A percentile compares a stretch with the other conserved stretches of the same genome.
These are phyloP conservation scores for Isoperla grammatica DNA, from an alignment of 2,888 invertebrate genomes.

Conservation along the genomic window DNA sequence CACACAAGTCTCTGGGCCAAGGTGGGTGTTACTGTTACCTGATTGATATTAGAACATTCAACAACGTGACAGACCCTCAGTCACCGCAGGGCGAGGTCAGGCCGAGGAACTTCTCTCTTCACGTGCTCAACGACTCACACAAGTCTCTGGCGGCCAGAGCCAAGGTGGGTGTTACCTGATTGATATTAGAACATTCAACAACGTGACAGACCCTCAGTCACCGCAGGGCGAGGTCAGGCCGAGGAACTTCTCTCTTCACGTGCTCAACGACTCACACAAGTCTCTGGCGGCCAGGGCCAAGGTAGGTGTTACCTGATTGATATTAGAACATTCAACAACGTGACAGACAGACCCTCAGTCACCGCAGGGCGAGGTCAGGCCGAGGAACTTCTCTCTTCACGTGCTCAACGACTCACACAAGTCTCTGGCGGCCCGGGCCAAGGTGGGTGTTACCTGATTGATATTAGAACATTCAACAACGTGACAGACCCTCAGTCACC, in stretches of 20 bases:
- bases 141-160: conserved; percentile 85
- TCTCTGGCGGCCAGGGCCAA: conserved; percentile 80
- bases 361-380: conserved; percentile 66
- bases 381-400: conserved; percentile 80
- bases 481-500: too few relatives aligned
- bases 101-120: conserved; percentile 78
- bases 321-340: too few relatives aligned
- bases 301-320: too few relatives aligned
- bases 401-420: conserved; percentile 93
- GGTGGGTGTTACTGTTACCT: too few relatives aligned
- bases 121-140: conserved; percentile 88
- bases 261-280: conserved; percentile 92
- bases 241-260: conserved; percentile 79
- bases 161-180: conserved; percentile 64
- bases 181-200: too few relatives aligned
- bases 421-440: conserved; percentile 78
- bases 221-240: conserved; percentile 68
- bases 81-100: conserved; percentile 70
- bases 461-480: too few relatives aligned
- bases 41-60: too few relatives aligned
- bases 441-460: too few relatives aligned
- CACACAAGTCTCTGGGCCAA: too few relatives aligned
- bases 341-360: too few relatives aligned
- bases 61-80: too few relatives aligned
- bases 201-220: too few relatives aligned